Evolutionary conservation across 1,140 invertebrate species (phyloP), one percentile per base, ranked within the genome.

Genomic region (Mamestra configurata): DNA sequence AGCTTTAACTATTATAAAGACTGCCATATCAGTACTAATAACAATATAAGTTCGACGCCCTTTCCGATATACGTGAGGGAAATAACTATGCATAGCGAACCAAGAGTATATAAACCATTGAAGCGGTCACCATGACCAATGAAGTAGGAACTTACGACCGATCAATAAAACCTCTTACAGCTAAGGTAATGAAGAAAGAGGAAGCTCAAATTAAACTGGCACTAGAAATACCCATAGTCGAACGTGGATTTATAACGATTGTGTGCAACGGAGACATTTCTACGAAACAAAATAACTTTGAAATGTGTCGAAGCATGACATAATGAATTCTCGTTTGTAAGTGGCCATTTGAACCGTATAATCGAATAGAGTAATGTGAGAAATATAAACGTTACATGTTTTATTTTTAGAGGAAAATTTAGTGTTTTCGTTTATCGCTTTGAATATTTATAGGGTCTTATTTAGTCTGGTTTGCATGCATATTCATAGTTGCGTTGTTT

Each of bases 21-120:
- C 70, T 82, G 77, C 85, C 81, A 86, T 89, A 90, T 89, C 84
- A 87, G 82, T 78, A 80, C 75, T 84, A 84, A 84, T 86, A 87
- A 90, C 86, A 89, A 88, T 89, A 53, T 82, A 70, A 84, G 91
- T 82, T 76, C 87, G 79, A 79, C 78, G 89, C 88, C 88, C 90
- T 87, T 83, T 82, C 84, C 73, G 79, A 90, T 84, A 84, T 79
- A 88, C 87, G 87, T 88, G 88, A 84, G 83, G 79, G 83, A 87
- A 92, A 91, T 91, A 92, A 92, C 88, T 92, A 91, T 90, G 85
- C 90, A 88, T 80, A 85, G 82, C 88, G 84, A 83, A 83, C 86
- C 82, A 87, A 81, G 72, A 83, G 89, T 89, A 89, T 90, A 90
- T 89, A 89, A 76, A 75, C 85, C 84, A 90, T 90, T 88, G 88